Percentiles rank a stretch among this genome's conserved stretches.
Evolutionary conservation across 2,113 vertebrate species (phyloP).

Genomic region (Dipodomys spectabilis): DNA sequence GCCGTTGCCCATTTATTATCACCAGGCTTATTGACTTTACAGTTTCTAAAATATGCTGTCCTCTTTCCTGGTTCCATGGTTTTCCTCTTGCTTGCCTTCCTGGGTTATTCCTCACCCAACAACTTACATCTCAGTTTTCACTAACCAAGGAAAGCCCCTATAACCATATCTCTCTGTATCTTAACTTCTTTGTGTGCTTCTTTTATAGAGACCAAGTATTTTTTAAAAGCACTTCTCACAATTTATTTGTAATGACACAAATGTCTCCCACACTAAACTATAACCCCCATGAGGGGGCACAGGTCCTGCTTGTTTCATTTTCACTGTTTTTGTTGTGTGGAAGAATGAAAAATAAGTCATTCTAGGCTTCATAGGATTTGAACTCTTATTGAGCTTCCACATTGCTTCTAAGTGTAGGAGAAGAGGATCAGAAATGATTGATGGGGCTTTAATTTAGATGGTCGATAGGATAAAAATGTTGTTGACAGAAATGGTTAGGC

Average conservation of each 20-base stretch:
- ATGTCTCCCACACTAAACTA: background rate
- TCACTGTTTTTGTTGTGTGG: background rate
- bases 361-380: background rate
- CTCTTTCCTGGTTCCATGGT: background rate
- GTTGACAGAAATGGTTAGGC: background rate
- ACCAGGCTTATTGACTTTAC: background rate
- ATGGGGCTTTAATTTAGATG: background rate
- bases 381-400: slow-evolving; percentile 2
- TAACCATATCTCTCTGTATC: background rate
- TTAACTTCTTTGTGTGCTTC: background rate
- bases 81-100: slow-evolving; percentile 1
- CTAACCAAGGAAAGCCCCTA: background rate
- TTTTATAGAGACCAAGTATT: background rate
- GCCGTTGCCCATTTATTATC: background rate
- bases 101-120: background rate
- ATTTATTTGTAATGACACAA: background rate
- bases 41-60: background rate
- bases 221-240: slow-evolving; percentile 3
- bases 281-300: background rate
- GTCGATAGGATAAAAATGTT: background rate
- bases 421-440: slow-evolving; percentile 43
- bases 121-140: background rate
- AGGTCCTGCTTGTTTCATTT: background rate
- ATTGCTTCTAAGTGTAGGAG: background rate
- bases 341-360: background rate